Evolutionary conservation across 2,888 invertebrate genomes (phyloP), one percentile per base, ranked within the genome.

Genomic region (Formica aserva): DNA sequence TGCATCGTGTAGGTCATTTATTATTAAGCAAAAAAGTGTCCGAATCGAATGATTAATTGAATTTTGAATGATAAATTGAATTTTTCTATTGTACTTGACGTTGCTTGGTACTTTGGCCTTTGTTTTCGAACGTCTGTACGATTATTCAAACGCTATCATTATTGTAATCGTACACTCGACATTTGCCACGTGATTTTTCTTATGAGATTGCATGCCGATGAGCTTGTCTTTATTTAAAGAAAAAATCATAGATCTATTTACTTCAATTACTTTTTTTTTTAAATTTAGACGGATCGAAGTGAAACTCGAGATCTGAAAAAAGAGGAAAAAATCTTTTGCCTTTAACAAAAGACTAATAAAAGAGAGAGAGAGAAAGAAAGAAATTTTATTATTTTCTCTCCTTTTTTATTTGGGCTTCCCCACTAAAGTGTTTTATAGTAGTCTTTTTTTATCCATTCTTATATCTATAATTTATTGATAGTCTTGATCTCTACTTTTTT

Each of bases 141-240:
- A 32, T 62, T 62, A 52, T 8, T n/a, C 48, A 52, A n/a, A 52
- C 18, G n/a, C n/a, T 32, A 62, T 62, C 13, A 60, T 60, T 62
- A 62, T 18, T 62, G 62, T 32, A 32, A 62, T 62, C 18, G 48
- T 62, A 18, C 29, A 29, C 6, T 62, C 62, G 62, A 62, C 62
- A 62, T 32, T 32, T 62, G 32, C 9, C 29, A 62, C 32, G 62
- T 32, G 32, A 32, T 18, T 32, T 62, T 62, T 32, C 18, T 62
- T 18, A 29, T 2, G 62, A 62, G 32, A 62, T 32, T 9, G 32
- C 18, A 1, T 57, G 13, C 11, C 9, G 55, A 55, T 11, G 22
- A 22, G 55, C 5, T 57, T n/a, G 4, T 13, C 13, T 57, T 57
- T 57, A 22, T 52, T 52, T 48, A n/a, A 52, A 52, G 18, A n/a